Evolutionary conservation across 2,797 vertebrate species (phyloP).

Genomic region (Perodicticus potto): DNA sequence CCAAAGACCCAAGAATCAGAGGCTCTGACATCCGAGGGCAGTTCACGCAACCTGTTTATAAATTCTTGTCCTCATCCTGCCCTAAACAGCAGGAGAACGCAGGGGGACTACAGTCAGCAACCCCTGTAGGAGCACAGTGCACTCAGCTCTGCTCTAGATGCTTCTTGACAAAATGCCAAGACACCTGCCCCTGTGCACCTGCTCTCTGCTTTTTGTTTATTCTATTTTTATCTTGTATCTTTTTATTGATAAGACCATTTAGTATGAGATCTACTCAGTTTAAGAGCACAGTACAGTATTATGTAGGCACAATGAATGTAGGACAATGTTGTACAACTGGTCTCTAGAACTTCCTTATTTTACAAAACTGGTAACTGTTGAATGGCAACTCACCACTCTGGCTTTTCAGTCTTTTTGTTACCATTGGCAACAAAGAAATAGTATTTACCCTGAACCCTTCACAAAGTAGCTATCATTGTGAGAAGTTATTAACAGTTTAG

Average conservation of each 20-base stretch:
- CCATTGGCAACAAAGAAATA: not conserved
- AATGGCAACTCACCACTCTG: not conserved
- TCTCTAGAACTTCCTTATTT: not conserved
- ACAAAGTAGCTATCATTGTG: not conserved
- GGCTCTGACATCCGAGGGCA: not conserved
- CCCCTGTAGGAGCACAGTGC: fast-evolving
- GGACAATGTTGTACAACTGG: not conserved
- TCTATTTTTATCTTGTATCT: not conserved
- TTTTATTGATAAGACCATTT: not conserved
- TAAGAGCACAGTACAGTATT: not conserved
- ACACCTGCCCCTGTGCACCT: too few relatives aligned
- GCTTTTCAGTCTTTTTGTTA: not conserved
- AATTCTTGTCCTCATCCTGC: not conserved
- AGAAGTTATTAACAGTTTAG: not conserved
- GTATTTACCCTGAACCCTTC: not conserved
- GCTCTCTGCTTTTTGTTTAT: not conserved
- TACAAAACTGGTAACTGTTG: not conserved
- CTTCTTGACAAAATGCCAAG: not conserved
- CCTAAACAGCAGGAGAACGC: not conserved
- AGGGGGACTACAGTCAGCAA: too few relatives aligned
- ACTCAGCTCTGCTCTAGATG: not conserved
- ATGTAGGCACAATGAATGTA: not conserved
- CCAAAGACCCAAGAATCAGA: not conserved
- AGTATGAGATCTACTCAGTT: not conserved
- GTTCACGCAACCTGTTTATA: not conserved